These are phyloP conservation scores for Liolophura sinensis DNA, from an alignment of 1,140 invertebrate species.

Conservation along the genomic window DNA sequence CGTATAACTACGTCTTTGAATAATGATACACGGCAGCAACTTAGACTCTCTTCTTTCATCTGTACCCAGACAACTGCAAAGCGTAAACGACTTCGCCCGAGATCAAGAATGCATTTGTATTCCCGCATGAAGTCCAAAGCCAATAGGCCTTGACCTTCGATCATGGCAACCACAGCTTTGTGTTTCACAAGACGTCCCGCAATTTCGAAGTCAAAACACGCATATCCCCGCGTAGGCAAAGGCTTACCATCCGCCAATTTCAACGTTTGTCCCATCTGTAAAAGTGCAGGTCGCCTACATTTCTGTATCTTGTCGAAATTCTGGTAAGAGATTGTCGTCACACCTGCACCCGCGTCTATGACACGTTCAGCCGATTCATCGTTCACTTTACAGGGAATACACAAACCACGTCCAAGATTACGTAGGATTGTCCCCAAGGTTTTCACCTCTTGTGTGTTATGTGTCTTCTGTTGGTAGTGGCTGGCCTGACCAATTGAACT, in stretches of 20 bases:
- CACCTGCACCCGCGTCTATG: slow-evolving; percentile 6
- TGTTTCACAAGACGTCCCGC: neutral
- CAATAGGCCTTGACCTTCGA: slow-evolving; percentile 9
- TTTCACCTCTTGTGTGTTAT: too few relatives aligned
- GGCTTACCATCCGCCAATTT: slow-evolving; percentile 2
- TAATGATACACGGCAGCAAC: neutral
- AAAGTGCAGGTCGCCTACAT: neutral
- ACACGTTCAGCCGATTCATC: neutral
- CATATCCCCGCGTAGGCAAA: neutral
- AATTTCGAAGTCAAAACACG: neutral
- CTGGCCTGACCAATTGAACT: too few relatives aligned
- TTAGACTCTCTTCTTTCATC: slow-evolving; percentile 2
- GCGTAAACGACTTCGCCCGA: neutral
- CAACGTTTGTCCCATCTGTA: neutral
- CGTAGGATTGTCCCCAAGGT: too few relatives aligned
- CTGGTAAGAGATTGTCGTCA: neutral
- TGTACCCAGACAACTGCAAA: neutral
- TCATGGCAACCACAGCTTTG: slow-evolving; percentile 3
- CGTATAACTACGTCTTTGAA: too few relatives aligned
- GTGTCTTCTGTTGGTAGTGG: too few relatives aligned
- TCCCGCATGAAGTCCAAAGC: slow-evolving; percentile 7
- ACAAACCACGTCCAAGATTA: slow-evolving; percentile 4
- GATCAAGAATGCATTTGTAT: slow-evolving; percentile 7
- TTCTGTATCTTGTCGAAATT: slow-evolving; percentile 9
- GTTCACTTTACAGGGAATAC: neutral